Evolutionary conservation across 2,797 vertebrate genomes (phyloP).

Genomic region (Clarias laeviceps): DNA sequence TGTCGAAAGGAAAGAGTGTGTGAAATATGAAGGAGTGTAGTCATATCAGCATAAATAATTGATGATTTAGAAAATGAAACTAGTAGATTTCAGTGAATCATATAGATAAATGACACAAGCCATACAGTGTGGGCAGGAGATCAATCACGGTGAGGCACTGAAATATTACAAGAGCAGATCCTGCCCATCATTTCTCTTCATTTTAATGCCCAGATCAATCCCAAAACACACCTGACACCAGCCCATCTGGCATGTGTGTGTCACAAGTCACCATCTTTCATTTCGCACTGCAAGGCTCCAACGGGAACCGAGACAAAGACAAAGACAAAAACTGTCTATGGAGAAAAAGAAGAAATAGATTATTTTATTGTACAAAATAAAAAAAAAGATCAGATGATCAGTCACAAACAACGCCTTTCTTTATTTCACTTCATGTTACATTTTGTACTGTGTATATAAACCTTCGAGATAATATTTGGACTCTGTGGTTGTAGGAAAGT

Average conservation of each 20-base stretch:
- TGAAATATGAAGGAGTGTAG: not conserved
- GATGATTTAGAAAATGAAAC: conserved; percentile 15
- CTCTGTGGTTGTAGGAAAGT: not conserved
- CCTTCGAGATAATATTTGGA: not conserved
- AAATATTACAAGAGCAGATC: conserved; percentile 31
- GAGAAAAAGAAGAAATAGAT: not conserved
- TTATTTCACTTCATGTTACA: not conserved
- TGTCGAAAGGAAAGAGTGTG: not conserved
- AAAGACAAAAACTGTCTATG: not conserved
- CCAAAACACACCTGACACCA: conserved; percentile 18
- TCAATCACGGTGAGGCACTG: conserved; percentile 16
- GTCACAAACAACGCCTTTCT: not conserved
- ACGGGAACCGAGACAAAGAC: not conserved
- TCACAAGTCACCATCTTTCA: conserved; percentile 21
- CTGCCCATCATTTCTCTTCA: conserved; percentile 32
- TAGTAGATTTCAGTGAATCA: conserved; percentile 28
- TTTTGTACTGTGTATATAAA: not conserved
- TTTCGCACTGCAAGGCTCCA: not conserved
- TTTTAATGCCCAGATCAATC: conserved; percentile 35
- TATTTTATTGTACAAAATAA: not conserved
- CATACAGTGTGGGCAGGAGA: conserved; percentile 19
- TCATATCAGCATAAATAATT: not conserved
- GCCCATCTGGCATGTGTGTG: conserved; percentile 26
- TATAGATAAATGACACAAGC: conserved; percentile 25
- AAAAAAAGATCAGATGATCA: not conserved